Percentiles rank a stretch among this genome's conserved stretches.
phyloP scores from a whole-genome alignment of 2,797 vertebrate species.

The Gorsachius magnificus region DNA sequence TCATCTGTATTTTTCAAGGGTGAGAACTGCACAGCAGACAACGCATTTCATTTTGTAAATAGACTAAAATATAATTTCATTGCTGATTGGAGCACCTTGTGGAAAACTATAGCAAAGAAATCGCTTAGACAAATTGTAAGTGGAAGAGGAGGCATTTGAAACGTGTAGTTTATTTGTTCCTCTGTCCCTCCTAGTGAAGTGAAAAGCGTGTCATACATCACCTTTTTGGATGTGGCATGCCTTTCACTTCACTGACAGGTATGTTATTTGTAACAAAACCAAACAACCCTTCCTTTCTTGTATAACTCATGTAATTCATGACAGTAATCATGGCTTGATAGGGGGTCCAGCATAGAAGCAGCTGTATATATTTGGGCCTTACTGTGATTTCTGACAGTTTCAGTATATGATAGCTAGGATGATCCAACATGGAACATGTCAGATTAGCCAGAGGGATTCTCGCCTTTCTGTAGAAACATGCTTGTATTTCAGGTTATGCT shows the following conservation, averaged over 20 bases:
- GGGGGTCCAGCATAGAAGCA: background rate
- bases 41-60: background rate
- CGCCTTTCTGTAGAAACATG: background rate
- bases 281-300: background rate
- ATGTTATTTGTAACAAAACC: slow-evolving; percentile 44
- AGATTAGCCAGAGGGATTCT: slow-evolving; percentile 35
- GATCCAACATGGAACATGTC: slow-evolving; percentile 41
- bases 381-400: slow-evolving; percentile 35
- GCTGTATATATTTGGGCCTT: background rate
- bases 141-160: background rate
- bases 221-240: slow-evolving; percentile 10
- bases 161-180: background rate
- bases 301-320: background rate
- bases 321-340: slow-evolving; percentile 46
- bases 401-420: background rate
- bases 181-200: background rate
- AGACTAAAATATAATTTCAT: background rate
- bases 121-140: background rate
- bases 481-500: slow-evolving; percentile 11
- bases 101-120: slow-evolving; percentile 6
- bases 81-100: background rate
- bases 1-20: background rate
- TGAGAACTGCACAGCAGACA: background rate
- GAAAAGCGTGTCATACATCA: background rate
- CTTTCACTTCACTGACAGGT: slow-evolving; percentile 47